Base-by-base conservation (phyloP, 2,888 invertebrate species). In the Arrhopalites spinosus region DNA sequence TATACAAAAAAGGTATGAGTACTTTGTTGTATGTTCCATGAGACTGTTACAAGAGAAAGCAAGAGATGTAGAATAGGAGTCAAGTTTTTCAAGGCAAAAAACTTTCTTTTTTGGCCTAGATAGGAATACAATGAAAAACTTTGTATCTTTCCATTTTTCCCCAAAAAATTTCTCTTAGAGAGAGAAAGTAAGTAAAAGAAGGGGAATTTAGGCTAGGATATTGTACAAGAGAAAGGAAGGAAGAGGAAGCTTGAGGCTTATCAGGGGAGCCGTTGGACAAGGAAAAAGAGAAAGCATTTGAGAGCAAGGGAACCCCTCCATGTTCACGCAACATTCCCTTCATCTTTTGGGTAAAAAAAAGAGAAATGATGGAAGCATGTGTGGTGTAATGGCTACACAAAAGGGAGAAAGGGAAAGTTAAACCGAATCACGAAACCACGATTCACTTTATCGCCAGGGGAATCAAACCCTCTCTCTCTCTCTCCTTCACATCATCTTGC, bases 351-450 rank as follows among this genome's bases (percentile, higher is more conserved):
- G 11, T 20, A 17, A 15, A 5, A 53, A 5, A 53, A 53, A n/a
- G n/a, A n/a, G n/a, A n/a, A 17, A 17, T 20, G 53, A 53, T 17
- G 53, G 78, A 66, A 80, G 80, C 77, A 80, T 81, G 76, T 77
- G 77, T 43, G 29, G 15, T 23, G 29, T 29, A 45, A 30, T 68
- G 74, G 27, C 64, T 45, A 63, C 61, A 70, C 56, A 36, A 74
- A 71, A 68, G 70, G 36, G 67, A 36, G 71, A 70, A 59, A 64
- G 43, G 66, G n/a, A 61, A 78, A 78, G 75, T 75, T 75, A 78
- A 78, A 76, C 73, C 70, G 73, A 78, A 73, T 75, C 73, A 70
- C 29, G 70, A 70, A n/a, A 53, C 56, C 67, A 63, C 70, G 73
- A 53, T 64, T 70, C 71, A 78, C 73, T 74, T 77, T 75, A 73